phyloP scores from a whole-genome alignment of 37 sponge, comb jelly and placozoan genomes.

The Halisarca cf. caerulea region DNA sequence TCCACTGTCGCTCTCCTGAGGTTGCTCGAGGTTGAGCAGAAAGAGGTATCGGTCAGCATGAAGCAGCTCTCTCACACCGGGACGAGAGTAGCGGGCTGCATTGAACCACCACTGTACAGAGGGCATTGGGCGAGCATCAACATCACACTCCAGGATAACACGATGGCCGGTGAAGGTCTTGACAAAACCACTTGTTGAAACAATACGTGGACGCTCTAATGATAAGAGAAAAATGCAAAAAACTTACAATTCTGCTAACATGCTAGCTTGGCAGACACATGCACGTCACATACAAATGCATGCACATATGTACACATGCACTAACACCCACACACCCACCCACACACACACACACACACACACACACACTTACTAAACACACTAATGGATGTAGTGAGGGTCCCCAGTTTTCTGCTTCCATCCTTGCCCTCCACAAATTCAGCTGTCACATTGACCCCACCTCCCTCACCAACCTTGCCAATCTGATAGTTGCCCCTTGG shows the following conservation, averaged over 20 bases:
- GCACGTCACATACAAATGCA: too few relatives aligned
- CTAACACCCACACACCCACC: too few relatives aligned
- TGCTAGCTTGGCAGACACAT: too few relatives aligned
- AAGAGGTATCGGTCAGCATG: too few relatives aligned
- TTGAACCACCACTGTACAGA: constrained; percentile 42
- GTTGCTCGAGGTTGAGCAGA: neutral
- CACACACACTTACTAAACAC: neutral
- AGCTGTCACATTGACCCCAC: neutral
- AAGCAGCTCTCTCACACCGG: neutral
- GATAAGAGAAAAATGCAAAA: too few relatives aligned
- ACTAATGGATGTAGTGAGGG: neutral
- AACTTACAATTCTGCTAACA: too few relatives aligned
- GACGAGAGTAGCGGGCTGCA: neutral
- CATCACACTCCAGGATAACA: constrained; percentile 39
- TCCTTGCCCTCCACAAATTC: neutral
- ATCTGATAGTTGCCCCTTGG: neutral
- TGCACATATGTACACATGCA: too few relatives aligned
- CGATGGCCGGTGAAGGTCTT: neutral
- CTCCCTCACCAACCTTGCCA: neutral
- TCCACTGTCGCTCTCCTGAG: constrained; percentile 27
- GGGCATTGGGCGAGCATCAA: constrained; percentile 1
- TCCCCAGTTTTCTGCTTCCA: neutral
- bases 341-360: too few relatives aligned
- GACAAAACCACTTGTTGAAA: neutral
- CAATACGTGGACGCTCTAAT: constrained; percentile 36